Percentiles rank a stretch among this genome's conserved stretches.
Evolutionary conservation across 2,888 invertebrate genomes (phyloP).

Genomic region (Spisula solida): DNA sequence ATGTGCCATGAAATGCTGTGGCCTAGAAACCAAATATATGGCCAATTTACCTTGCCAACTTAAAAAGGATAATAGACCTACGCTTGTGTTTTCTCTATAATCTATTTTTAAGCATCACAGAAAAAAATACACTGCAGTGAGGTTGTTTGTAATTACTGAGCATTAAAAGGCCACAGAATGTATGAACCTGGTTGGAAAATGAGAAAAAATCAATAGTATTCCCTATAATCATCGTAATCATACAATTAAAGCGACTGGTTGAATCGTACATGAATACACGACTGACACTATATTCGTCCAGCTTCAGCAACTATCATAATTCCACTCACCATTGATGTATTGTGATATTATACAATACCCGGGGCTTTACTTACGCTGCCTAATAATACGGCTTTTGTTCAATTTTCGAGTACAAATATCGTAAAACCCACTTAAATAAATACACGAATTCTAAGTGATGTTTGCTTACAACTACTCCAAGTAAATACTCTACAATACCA

Average conservation of each 20-base stretch:
- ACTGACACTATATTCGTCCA: conserved; percentile 52
- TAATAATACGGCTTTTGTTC: conserved; percentile 65
- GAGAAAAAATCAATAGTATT: conserved; percentile 50
- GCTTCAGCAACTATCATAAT: conserved; percentile 60
- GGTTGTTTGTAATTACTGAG: conserved; percentile 15
- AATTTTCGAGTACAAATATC: conserved; percentile 60
- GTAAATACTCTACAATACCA: conserved; percentile 63
- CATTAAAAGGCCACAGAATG: conserved; percentile 15
- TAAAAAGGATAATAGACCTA: conserved; percentile 11
- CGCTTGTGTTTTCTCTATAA: not conserved
- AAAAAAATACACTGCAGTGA: not conserved
- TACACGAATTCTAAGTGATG: conserved; percentile 57
- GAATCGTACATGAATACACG: conserved; percentile 52
- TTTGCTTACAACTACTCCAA: conserved; percentile 64
- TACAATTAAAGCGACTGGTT: conserved; percentile 62
- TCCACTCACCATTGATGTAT: conserved; percentile 60
- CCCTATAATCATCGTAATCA: conserved; percentile 51
- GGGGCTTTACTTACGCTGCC: conserved; percentile 64
- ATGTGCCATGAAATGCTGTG: not conserved
- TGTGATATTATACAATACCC: conserved; percentile 61
- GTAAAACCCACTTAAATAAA: conserved; percentile 69
- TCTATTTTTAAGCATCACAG: conserved; percentile 17
- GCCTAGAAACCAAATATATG: not conserved
- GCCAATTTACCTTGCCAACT: conserved; percentile 6
- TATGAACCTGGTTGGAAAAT: conserved; percentile 1